Conservation (phyloP, 2,797 vertebrate genomes). For the Mus caroli region DNA sequence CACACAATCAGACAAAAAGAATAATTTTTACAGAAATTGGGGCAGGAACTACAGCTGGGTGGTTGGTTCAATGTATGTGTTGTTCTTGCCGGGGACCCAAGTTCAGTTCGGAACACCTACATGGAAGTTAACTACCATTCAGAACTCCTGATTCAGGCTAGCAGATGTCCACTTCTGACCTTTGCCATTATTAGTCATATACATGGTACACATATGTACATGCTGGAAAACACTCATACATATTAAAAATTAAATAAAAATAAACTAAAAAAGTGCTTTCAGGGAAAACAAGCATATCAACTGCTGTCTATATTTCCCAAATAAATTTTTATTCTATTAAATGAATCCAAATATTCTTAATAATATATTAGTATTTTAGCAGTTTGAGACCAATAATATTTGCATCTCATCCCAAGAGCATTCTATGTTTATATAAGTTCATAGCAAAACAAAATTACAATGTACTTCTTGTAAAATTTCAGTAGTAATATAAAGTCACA, state of each 20-base stretch:
- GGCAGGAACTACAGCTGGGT: not conserved
- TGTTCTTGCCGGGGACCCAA: not conserved
- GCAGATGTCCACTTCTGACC: not conserved
- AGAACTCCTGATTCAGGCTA: not conserved
- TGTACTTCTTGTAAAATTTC: not conserved
- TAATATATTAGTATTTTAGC: not conserved
- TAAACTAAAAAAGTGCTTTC: not conserved
- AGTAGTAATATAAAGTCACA: slow-evolving; percentile 33
- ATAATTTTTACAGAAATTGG: not conserved
- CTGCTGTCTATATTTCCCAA: not conserved
- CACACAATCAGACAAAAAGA: rapidly evolving
- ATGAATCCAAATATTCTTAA: not conserved
- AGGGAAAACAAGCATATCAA: not conserved
- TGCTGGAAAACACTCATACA: not conserved
- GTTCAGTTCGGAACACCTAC: not conserved
- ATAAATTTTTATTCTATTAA: not conserved
- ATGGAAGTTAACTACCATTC: not conserved
- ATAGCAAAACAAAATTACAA: slow-evolving; percentile 34
- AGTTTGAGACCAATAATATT: not conserved
- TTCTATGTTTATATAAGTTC: not conserved
- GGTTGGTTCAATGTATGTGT: not conserved
- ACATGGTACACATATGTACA: not conserved
- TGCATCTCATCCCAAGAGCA: not conserved
- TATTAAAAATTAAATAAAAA: not conserved
- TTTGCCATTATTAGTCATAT: not conserved